Evolutionary conservation across 1,140 invertebrate genomes (phyloP).

Genomic region (Lepidurus couesii): DNA sequence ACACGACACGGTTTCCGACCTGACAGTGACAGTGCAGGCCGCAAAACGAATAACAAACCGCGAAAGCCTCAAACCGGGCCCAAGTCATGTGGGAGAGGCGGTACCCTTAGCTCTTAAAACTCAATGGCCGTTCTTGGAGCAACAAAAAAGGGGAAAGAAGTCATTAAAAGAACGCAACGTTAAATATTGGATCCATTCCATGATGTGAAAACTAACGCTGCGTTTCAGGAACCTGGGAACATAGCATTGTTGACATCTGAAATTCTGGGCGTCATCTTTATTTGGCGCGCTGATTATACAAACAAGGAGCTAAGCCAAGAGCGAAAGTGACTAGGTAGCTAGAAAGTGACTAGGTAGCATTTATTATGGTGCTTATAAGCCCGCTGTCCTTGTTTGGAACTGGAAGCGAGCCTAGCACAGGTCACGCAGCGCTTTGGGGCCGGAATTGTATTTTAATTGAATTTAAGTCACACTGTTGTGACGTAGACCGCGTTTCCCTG

Average conservation of each 20-base stretch:
- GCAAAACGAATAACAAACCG: not conserved
- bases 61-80: not conserved
- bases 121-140: no score
- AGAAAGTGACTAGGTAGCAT: not conserved
- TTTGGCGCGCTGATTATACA: no score
- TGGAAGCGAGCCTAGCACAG: constrained; percentile 6
- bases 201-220: no score
- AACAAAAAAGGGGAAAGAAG: no score
- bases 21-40: not conserved
- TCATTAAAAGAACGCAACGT: no score
- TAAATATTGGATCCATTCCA: no score
- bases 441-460: not conserved
- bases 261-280: no score
- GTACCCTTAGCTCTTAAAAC: not conserved
- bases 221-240: no score
- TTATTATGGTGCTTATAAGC: constrained; percentile 2
- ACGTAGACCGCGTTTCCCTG: no score
- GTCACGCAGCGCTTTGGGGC: not conserved
- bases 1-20: constrained; percentile 1
- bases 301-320: not conserved
- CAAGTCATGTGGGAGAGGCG: not conserved
- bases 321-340: not conserved
- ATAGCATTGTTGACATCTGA: no score
- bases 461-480: no score
- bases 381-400: not conserved